Conservation (phyloP, 2,888 invertebrate species). For the Drosophila nr. fundita region DNA sequence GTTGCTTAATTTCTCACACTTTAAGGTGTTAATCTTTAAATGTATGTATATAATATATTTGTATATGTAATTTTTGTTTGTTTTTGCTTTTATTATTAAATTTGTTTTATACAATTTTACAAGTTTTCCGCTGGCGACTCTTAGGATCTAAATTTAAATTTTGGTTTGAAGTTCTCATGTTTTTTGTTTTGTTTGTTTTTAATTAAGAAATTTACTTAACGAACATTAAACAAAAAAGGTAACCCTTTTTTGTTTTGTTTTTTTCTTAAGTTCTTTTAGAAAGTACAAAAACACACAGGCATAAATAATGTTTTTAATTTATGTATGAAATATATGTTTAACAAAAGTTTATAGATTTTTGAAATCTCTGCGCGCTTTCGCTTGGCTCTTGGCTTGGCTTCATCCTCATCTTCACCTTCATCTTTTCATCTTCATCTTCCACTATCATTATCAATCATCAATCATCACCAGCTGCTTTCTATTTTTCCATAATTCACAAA, state of each 20-base stretch:
- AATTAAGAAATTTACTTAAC: constrained; percentile 56
- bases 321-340: constrained; percentile 57
- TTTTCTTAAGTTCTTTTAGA: constrained; percentile 65
- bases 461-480: constrained; percentile 4
- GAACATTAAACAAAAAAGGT: constrained; percentile 57
- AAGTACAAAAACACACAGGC: constrained; percentile 75
- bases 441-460: constrained; percentile 7
- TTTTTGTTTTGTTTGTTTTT: constrained; percentile 22
- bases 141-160: constrained; percentile 63
- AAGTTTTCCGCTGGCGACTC: constrained; percentile 55
- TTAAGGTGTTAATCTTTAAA: constrained; percentile 52
- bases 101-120: constrained; percentile 73
- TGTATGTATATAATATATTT: constrained; percentile 40
- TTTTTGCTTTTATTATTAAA: constrained; percentile 35
- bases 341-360: constrained; percentile 80
- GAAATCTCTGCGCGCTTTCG: constrained; percentile 73
- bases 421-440: constrained; percentile 10
- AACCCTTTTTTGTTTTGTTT: constrained; percentile 18
- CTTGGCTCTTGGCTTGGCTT: constrained; percentile 75
- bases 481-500: constrained; percentile 52
- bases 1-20: constrained; percentile 57
- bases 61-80: constrained; percentile 23
- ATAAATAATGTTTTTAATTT: constrained; percentile 54
- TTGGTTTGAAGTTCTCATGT: constrained; percentile 68
- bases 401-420: constrained; percentile 15